Evolutionary conservation across 2,113 vertebrate genomes (phyloP).

Genomic region (Pipra filicauda): DNA sequence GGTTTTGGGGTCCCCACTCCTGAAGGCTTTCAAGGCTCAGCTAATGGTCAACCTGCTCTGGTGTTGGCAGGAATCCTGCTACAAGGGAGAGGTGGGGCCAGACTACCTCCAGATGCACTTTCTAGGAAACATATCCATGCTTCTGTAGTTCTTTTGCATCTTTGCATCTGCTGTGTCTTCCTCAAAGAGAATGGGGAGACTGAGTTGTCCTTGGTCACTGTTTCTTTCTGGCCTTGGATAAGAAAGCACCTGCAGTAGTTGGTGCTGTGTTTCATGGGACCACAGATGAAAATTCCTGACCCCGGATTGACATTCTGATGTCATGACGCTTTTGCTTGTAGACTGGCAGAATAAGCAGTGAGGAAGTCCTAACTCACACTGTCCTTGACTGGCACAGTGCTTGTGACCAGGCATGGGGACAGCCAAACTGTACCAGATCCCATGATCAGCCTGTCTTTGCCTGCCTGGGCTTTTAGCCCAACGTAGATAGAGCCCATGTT

Average conservation of each 20-base stretch:
- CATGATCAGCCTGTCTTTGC: not conserved
- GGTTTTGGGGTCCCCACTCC: not conserved
- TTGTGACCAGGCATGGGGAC: not conserved
- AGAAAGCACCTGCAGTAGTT: not conserved
- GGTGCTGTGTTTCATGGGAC: not conserved
- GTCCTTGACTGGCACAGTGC: fast-evolving
- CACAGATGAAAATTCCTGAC: not conserved
- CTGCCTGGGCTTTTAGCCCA: not conserved
- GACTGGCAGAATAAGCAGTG: not conserved
- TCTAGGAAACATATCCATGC: not conserved
- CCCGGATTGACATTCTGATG: not conserved
- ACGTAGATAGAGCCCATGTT: not conserved
- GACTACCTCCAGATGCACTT: not conserved
- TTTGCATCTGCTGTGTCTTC: not conserved
- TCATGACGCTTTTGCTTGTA: not conserved
- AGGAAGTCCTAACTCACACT: not conserved
- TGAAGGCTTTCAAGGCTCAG: not conserved
- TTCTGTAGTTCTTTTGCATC: not conserved
- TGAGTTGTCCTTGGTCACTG: not conserved
- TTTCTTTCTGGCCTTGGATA: not conserved
- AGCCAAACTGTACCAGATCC: not conserved
- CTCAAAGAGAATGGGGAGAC: no score
- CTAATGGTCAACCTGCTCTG: not conserved
- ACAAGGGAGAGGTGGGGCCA: not conserved
- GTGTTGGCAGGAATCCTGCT: not conserved